A percentile compares a stretch with the other conserved stretches of the same genome.
Conservation (phyloP, 2,113 vertebrate genomes). For the Perca fluviatilis region DNA sequence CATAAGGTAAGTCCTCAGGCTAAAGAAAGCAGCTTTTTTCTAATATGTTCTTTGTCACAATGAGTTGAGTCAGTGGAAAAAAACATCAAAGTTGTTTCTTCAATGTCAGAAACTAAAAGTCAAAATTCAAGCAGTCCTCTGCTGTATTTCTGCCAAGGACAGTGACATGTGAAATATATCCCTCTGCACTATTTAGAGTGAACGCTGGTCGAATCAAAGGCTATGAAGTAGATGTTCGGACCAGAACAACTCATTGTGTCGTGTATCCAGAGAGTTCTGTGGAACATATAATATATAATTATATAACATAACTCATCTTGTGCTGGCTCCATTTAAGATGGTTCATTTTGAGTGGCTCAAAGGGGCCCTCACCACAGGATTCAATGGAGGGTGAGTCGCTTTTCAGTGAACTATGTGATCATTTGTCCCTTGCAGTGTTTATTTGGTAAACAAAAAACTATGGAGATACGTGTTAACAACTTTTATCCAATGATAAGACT, state of each 20-base stretch:
- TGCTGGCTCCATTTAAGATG: constrained; percentile 63
- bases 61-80: not conserved
- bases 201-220: not conserved
- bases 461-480: too few relatives aligned
- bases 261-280: constrained; percentile 63
- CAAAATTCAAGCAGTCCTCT: not conserved
- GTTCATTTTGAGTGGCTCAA: constrained; percentile 52
- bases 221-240: constrained; percentile 52
- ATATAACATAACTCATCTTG: constrained; percentile 58
- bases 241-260: constrained; percentile 51
- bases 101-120: not conserved
- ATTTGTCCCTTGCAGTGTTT: too few relatives aligned
- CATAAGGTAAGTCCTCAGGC: too few relatives aligned
- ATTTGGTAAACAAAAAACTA: too few relatives aligned
- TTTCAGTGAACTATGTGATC: too few relatives aligned
- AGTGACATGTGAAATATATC: not conserved
- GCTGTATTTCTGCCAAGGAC: not conserved
- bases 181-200: constrained; percentile 16
- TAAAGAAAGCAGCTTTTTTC: too few relatives aligned
- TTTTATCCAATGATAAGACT: too few relatives aligned
- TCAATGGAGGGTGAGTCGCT: too few relatives aligned
- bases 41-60: too few relatives aligned
- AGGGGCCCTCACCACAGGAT: too few relatives aligned
- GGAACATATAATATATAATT: too few relatives aligned
- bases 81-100: not conserved